These are phyloP conservation scores for Numenius arquata DNA, from an alignment of 2,113 vertebrate species.

Conservation along the genomic window DNA sequence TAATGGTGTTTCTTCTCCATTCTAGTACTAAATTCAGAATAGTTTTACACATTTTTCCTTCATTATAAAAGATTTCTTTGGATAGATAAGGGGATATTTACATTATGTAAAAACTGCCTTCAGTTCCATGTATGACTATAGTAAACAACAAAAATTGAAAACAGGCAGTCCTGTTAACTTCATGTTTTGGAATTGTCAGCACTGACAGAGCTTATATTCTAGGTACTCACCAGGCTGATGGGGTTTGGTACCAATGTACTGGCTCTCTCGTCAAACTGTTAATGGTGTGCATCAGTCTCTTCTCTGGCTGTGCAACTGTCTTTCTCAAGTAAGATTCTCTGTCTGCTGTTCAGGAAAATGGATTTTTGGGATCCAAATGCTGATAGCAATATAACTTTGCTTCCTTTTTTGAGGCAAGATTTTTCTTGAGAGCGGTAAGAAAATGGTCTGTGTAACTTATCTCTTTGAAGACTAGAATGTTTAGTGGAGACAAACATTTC, in stretches of 20 bases:
- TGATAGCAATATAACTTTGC: background rate
- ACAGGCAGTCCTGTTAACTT: background rate
- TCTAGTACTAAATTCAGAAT: background rate
- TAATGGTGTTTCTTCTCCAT: background rate
- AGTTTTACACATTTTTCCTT: background rate
- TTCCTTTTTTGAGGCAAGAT: background rate
- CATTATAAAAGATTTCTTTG: accelerated
- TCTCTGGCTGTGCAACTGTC: background rate
- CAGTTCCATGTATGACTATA: accelerated
- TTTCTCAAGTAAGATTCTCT: background rate
- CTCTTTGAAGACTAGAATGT: background rate
- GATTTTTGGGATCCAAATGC: background rate
- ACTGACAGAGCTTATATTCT: background rate
- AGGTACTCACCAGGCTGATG: background rate
- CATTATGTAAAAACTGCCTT: background rate
- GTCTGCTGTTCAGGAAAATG: background rate
- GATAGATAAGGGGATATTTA: background rate
- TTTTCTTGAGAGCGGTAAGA: background rate
- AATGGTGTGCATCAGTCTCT: background rate
- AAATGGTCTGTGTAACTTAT: background rate
- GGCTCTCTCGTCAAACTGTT: background rate
- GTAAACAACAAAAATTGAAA: background rate
- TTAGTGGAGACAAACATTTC: background rate
- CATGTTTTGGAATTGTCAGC: accelerated
- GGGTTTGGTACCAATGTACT: background rate